A percentile compares a stretch with the other conserved stretches of the same genome.
phyloP scores from a whole-genome alignment of 2,113 vertebrate species.

The Semicossyphus pulcher region DNA sequence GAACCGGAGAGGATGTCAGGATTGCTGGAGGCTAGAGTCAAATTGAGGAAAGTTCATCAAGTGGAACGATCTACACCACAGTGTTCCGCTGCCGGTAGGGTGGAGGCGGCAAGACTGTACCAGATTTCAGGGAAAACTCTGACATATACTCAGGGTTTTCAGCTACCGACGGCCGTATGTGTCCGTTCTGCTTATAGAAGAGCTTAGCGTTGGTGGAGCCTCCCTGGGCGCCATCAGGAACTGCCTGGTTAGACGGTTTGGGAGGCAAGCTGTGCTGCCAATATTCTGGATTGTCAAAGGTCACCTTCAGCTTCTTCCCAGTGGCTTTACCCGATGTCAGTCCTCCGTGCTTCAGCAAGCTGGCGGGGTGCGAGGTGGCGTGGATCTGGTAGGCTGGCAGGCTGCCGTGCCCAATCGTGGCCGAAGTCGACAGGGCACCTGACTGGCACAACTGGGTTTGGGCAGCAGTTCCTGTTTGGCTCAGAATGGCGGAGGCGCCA shows the following conservation, averaged over 20 bases:
- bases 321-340: slow-evolving; percentile 72
- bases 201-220: slow-evolving; percentile 94
- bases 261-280: slow-evolving; percentile 97
- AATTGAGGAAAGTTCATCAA: slow-evolving; percentile 26
- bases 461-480: slow-evolving; percentile 66
- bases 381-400: slow-evolving; percentile 77
- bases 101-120: slow-evolving; percentile 93
- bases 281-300: slow-evolving; percentile 98
- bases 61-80: slow-evolving; percentile 87
- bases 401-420: slow-evolving; percentile 68
- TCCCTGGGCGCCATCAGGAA: slow-evolving; percentile 82
- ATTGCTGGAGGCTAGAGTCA: slow-evolving; percentile 44
- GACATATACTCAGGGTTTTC: slow-evolving; percentile 97
- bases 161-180: slow-evolving; percentile 91
- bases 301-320: slow-evolving; percentile 93
- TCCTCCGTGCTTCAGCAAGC: slow-evolving; percentile 77
- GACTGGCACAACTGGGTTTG: slow-evolving; percentile 67
- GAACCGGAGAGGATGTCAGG: slow-evolving; percentile 58
- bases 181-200: slow-evolving; percentile 97
- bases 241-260: slow-evolving; percentile 86
- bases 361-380: slow-evolving; percentile 63
- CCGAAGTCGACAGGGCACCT: slow-evolving; percentile 54
- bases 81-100: slow-evolving; percentile 98
- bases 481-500: slow-evolving; percentile 42
- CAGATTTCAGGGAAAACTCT: slow-evolving; percentile 93